Conservation (phyloP, 1,140 invertebrate genomes). For the Bombus vancouverensis region DNA sequence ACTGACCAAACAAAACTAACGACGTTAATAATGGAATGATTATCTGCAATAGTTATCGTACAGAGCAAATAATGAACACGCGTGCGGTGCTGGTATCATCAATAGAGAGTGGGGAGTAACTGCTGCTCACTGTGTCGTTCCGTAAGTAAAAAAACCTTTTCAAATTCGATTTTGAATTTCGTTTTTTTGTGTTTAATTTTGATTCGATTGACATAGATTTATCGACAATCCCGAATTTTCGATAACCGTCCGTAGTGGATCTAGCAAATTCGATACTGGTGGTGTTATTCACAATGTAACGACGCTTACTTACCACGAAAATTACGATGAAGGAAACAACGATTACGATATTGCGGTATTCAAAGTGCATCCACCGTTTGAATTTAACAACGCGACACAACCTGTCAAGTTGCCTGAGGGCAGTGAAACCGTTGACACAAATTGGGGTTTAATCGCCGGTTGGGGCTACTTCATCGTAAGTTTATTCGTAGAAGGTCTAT, state of each 20-base stretch:
- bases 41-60: slow-evolving; percentile 71
- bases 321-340: slow-evolving; percentile 74
- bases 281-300: slow-evolving; percentile 73
- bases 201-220: background rate
- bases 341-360: slow-evolving; percentile 84
- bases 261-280: slow-evolving; percentile 60
- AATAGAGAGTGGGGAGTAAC: slow-evolving; percentile 79
- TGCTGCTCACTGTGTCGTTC: slow-evolving; percentile 81
- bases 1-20: background rate
- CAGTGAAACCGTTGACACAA: background rate
- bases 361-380: slow-evolving; percentile 67
- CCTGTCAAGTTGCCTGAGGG: slow-evolving; percentile 51
- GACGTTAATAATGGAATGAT: slow-evolving; percentile 7
- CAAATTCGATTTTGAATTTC: background rate
- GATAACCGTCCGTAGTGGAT: slow-evolving; percentile 71
- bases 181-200: background rate
- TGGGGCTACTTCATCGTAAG: slow-evolving; percentile 63
- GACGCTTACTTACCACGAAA: slow-evolving; percentile 73
- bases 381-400: slow-evolving; percentile 38
- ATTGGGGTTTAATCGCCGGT: slow-evolving; percentile 60
- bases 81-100: slow-evolving; percentile 83
- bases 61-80: slow-evolving; percentile 64
- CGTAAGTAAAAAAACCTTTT: slow-evolving; percentile 53
- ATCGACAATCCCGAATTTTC: background rate
- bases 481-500: background rate